Base-by-base conservation (phyloP, 2,113 vertebrate genomes). In the Nycticorax nycticorax region DNA sequence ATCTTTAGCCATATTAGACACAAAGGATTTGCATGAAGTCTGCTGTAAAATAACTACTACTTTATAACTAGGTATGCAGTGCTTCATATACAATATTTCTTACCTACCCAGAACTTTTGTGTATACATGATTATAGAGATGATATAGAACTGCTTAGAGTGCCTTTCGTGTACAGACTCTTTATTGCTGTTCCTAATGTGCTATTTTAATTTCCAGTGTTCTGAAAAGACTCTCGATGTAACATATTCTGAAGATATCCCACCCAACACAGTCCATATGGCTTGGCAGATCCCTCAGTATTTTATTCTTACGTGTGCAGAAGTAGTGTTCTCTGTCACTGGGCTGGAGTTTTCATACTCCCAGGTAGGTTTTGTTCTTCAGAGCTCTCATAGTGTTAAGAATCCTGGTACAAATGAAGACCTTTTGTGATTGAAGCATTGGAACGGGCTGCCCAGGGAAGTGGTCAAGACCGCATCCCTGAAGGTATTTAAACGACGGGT, bases 281-380 rank as follows among this genome's bases (percentile, higher is more conserved):
- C 99, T 28, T 98, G 99, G 88, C 99, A 99, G 96, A 99, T 99
- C 81, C 99, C 99, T 6, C 99, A 99, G 97, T 99, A 99, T 95
- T 99, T 99, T 96, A 98, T 99, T 56, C 97, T 99, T 8, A 99
- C 99, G 3, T 98, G 97, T 48, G 99, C 98, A 33, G 99, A 99
- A 96, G 99, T 99, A 64, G 98, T 99, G 88, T 99, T 99, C 97
- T 99, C 99, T 9, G 97, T 99, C 75, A 99, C 99, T 8, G 99
- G 99, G n/a, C 83, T 99, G 93, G 98, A 99, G 91, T 99, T 99
- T 97, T 99, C 99, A 9, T 99, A 99, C 74, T 99, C 99, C 48
- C 99, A 99, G 99, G 99, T 99, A 98, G 37, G 94, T 60, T 89
- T 64, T 43, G 22, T 27, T 72, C 27, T 68, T 74, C 30, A 30